Base-by-base conservation (phyloP, 1,140 invertebrate genomes). In the Lordiphosa clarofinis region DNA sequence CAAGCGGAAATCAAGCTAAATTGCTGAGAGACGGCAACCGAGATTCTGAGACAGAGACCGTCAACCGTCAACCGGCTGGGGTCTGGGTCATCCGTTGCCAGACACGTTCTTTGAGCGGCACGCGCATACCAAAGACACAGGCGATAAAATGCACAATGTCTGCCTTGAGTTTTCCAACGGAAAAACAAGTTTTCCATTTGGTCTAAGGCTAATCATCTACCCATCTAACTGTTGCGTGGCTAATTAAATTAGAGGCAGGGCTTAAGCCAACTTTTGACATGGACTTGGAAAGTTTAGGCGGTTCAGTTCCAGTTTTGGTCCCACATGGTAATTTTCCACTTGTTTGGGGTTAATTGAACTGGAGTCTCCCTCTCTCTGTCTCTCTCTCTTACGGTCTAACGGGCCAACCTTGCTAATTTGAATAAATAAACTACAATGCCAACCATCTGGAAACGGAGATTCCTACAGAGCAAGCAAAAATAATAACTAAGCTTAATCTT, bases 41-140 rank as follows among this genome's bases (percentile, higher is more conserved):
- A 10, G 15, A 56, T 50, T 43, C 56, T 37, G 21, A 38, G 42
- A 21, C 52, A 49, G 49, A 55, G 54, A 59, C 63, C 52, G 60
- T 50, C 69, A 63, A 59, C 63, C 52, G 60, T 50, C 69, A 63
- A 75, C 56, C 60, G 69, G 48, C 65, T 65, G 52, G 57, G 47
- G 74, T 56, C 66, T 73, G 62, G 72, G 73, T 75, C 73, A 75
- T 56, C 47, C 37, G 73, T 71, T 53, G 68, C 65, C 76, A 82
- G 78, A 81, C 75, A 82, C 56, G 75, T 81, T 81, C 75, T 81
- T 55, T 47, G 50, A 58, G 75, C 61, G 76, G 75, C 76, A 82
- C 75, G 76, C 75, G 75, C 75, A 81, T 82, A 75, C 72, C 67
- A 72, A n/a, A 62, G 37, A 43, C 35, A 24, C 15, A 50, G 31